phyloP scores from a whole-genome alignment of 2,888 invertebrate genomes.

The Cephalotes varians region DNA sequence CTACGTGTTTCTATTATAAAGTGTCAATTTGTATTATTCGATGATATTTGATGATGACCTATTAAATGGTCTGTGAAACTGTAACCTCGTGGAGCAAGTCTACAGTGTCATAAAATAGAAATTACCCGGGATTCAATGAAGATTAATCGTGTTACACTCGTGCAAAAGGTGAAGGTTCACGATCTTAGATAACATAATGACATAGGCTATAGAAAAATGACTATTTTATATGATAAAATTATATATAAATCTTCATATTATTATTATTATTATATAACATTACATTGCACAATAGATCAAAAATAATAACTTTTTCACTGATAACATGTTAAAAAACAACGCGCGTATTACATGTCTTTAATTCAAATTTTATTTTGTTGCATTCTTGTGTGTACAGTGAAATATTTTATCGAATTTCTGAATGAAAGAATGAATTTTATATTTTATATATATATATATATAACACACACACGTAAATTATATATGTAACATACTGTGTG shows the following conservation, averaged over 20 bases:
- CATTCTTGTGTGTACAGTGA: background rate
- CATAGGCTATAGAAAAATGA: background rate
- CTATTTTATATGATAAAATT: background rate
- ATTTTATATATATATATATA: too few species aligned
- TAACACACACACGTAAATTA: background rate
- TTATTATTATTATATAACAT: background rate
- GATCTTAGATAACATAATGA: conserved; percentile 21
- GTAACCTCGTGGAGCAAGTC: background rate
- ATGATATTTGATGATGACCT: background rate
- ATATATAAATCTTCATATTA: background rate
- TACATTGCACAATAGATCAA: background rate
- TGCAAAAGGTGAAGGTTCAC: conserved; percentile 27
- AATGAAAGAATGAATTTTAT: background rate
- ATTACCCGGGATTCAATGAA: conserved; percentile 1
- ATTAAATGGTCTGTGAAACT: background rate
- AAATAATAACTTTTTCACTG: background rate
- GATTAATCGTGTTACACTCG: background rate
- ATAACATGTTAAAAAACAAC: background rate
- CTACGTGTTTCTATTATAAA: background rate
- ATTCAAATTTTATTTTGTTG: background rate
- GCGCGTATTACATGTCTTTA: background rate
- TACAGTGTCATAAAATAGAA: background rate
- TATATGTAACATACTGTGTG: background rate
- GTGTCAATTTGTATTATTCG: background rate
- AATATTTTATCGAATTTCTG: background rate